phyloP scores from a whole-genome alignment of 2,113 vertebrate species.

The Corapipo altera region DNA sequence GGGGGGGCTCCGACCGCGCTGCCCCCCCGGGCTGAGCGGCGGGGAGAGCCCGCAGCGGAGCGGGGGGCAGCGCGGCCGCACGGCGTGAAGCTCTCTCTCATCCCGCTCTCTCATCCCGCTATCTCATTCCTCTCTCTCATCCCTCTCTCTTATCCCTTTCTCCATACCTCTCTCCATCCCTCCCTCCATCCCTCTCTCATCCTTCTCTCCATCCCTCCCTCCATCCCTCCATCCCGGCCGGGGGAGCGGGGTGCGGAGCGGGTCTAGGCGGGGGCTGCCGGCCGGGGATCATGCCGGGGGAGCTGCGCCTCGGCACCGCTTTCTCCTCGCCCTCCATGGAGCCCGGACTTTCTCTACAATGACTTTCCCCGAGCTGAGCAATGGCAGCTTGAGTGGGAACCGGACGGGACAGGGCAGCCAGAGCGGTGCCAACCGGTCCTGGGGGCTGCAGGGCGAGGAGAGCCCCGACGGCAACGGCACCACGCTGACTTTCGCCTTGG shows the following conservation, averaged over 20 bases:
- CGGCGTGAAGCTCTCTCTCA: neutral
- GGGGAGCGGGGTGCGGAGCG: neutral
- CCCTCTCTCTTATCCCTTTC: neutral
- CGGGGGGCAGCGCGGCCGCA: neutral
- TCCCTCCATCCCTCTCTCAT: neutral
- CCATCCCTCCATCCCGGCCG: neutral
- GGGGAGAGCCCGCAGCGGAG: neutral
- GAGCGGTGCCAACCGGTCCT: constrained; percentile 51
- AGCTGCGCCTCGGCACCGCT: constrained; percentile 19
- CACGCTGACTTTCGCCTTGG: constrained; percentile 75
- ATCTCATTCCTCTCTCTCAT: neutral
- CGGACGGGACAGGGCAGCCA: constrained; percentile 71
- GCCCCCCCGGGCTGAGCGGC: neutral
- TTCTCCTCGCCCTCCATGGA: constrained; percentile 64
- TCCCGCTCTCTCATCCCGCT: neutral
- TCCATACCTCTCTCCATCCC: neutral
- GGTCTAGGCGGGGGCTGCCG: neutral
- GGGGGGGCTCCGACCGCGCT: neutral
- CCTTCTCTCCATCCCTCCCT: neutral
- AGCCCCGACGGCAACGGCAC: constrained; percentile 65
- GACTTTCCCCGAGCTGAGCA: constrained; percentile 83
- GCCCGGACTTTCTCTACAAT: constrained; percentile 77
- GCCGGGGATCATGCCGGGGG: constrained; percentile 10
- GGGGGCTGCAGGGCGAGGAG: constrained; percentile 72
- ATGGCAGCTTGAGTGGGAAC: constrained; percentile 83